Conservation (phyloP, 2,888 invertebrate genomes). For the Aspidapion aeneum region DNA sequence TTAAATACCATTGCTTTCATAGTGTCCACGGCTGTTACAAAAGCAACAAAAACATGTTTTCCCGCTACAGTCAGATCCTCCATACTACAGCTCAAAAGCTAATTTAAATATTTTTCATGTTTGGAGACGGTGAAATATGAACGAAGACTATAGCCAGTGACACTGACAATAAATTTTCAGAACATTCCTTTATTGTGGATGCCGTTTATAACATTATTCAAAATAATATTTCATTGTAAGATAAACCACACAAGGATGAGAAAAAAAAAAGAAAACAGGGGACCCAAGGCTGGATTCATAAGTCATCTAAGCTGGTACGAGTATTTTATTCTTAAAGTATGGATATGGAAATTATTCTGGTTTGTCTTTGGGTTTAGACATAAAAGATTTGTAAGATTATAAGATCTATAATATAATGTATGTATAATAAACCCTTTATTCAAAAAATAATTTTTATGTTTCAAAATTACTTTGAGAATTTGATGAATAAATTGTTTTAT, state of each 20-base stretch:
- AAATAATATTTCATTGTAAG: constrained; percentile 26
- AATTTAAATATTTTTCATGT: not conserved
- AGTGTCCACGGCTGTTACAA: too few species aligned
- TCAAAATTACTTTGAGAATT: too few species aligned
- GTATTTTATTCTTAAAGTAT: not conserved
- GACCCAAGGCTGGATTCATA: not conserved
- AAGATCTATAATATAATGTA: too few species aligned
- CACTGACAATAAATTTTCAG: constrained; percentile 21
- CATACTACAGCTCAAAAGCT: too few species aligned
- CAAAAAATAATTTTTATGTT: too few species aligned
- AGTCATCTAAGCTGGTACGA: too few species aligned
- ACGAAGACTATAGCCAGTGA: constrained; percentile 14
- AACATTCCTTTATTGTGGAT: constrained; percentile 23
- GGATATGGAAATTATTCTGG: not conserved
- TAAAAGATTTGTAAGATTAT: too few species aligned
- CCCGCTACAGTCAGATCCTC: not conserved
- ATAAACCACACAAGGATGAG: constrained; percentile 12
- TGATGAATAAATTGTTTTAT: too few species aligned
- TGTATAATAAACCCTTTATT: too few species aligned
- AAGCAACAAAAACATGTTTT: not conserved
- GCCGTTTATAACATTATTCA: constrained; percentile 22
- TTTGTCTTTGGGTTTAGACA: not conserved
- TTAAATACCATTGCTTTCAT: too few species aligned
- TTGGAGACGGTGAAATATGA: not conserved
- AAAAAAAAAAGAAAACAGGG: not conserved